Percentiles rank a stretch among this genome's conserved stretches.
Evolutionary conservation across 2,888 invertebrate genomes (phyloP).

Genomic region (Galerucella calmariensis): DNA sequence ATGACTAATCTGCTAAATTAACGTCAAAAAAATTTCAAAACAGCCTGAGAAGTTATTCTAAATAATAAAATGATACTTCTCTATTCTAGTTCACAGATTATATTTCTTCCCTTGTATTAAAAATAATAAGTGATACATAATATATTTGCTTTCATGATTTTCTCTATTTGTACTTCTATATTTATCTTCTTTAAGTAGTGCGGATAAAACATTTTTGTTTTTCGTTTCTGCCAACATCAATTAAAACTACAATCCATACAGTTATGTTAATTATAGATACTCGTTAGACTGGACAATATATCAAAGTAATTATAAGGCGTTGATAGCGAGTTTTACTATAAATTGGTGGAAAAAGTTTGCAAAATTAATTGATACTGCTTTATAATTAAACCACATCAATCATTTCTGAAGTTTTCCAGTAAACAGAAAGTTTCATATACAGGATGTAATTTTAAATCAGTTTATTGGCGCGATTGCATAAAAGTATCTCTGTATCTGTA

Average conservation of each 20-base stretch:
- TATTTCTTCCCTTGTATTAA: too few relatives aligned
- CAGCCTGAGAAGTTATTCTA: too few relatives aligned
- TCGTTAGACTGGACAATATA: constrained; percentile 19
- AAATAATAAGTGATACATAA: too few relatives aligned
- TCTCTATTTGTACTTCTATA: too few relatives aligned
- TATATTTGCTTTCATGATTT: too few relatives aligned
- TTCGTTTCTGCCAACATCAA: not conserved
- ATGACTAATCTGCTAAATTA: too few relatives aligned
- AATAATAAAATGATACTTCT: too few relatives aligned
- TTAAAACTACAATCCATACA: not conserved
- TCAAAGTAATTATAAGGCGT: constrained; percentile 36
- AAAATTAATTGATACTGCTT: constrained; percentile 48
- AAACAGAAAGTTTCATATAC: constrained; percentile 7
- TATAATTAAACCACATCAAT: constrained; percentile 51
- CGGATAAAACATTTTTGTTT: not conserved
- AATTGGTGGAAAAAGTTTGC: constrained; percentile 39
- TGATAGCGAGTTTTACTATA: constrained; percentile 22
- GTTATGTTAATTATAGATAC: constrained; percentile 24
- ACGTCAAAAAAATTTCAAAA: too few relatives aligned
- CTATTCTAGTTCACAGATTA: too few relatives aligned
- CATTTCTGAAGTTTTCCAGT: constrained; percentile 14
- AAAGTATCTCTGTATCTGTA: too few relatives aligned
- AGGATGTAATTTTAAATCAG: constrained; percentile 1
- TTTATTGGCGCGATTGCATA: not conserved
- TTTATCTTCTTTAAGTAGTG: not conserved